Evolutionary conservation across 2,888 invertebrate species (phyloP), one percentile per base, ranked within the genome.

Genomic region (Bombyx huttoni): DNA sequence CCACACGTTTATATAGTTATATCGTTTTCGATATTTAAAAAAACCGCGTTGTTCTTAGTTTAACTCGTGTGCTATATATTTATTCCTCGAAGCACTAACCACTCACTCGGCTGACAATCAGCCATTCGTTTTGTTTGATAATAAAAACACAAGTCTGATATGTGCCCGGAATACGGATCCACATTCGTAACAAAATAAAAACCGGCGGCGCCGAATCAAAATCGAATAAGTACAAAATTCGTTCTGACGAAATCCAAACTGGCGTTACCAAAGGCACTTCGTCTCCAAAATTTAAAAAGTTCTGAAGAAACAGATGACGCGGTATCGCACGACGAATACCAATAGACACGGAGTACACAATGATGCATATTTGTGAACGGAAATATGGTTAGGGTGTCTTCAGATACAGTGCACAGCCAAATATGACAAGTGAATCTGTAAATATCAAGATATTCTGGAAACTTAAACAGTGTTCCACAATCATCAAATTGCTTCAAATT

Each of bases 281-380:
- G 62, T 64, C 64, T 67, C 67, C 65, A 68, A 74, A 75, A 71
- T 80, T 84, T 81, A 76, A 76, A 81, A 84, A 81, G 76, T 79
- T 80, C 61, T 61, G 68, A 68, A 68, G 73, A 74, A 77, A 70
- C 84, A 86, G 81, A 85, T 85, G 85, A 76, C 80, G 75, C 74
- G 59, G 62, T 63, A 57, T 69, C 81, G 66, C 70, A 73, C 64
- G 64, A 75, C 69, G 84, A 78, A 86, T 86, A 86, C 84, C 73
- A 78, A 86, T 79, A 63, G 61, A 60, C 59, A 63, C 70, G 70
- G 74, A 75, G 78, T 79, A 78, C 72, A 78, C 78, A 75, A 75
- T 77, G 75, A 79, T 77, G 77, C 75, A 76, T 81, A 79, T 82
- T 77, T 75, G 70, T 68, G 66, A 69, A 67, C 64, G 66, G 67